phyloP scores from a whole-genome alignment of 2,797 vertebrate genomes.

The Cryptoprocta ferox region DNA sequence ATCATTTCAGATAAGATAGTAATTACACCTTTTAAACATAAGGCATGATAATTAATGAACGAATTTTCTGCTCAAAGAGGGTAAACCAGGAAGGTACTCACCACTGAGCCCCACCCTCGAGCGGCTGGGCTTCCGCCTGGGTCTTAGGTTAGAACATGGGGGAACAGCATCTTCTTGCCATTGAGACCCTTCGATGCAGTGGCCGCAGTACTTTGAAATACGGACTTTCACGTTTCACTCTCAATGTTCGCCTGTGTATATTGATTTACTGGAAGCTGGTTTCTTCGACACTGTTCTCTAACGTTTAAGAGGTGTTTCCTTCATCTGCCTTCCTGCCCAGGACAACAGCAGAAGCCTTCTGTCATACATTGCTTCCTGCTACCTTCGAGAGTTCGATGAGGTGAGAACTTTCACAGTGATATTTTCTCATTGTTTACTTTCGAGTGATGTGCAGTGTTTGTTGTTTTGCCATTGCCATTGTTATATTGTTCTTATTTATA shows the following conservation, averaged over 20 bases:
- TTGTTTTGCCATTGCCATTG: background rate
- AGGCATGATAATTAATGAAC: background rate
- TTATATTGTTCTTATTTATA: background rate
- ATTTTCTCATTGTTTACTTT: background rate
- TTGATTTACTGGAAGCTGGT: background rate
- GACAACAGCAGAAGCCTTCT: slow-evolving; percentile 95
- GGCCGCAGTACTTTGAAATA: background rate
- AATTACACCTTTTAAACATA: background rate
- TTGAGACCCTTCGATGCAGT: background rate
- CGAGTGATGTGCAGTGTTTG: background rate
- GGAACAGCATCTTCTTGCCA: background rate
- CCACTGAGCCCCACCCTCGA: background rate
- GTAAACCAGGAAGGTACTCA: background rate
- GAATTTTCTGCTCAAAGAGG: background rate
- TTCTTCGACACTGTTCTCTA: background rate
- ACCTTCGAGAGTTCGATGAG: slow-evolving; percentile 96
- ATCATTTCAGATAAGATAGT: background rate
- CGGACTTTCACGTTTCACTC: background rate
- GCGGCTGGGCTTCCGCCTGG: background rate
- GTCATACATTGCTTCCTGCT: slow-evolving; percentile 96
- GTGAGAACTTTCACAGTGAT: slow-evolving; percentile 84
- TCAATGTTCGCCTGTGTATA: background rate
- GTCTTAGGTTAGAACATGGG: background rate
- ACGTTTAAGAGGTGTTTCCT: background rate
- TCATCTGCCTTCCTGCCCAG: slow-evolving; percentile 85